Percentiles rank a stretch among this genome's conserved stretches.
These are phyloP conservation scores for Sinocyclocheilus rhinocerous DNA, from an alignment of 2,113 vertebrate genomes.

Conservation along the genomic window DNA sequence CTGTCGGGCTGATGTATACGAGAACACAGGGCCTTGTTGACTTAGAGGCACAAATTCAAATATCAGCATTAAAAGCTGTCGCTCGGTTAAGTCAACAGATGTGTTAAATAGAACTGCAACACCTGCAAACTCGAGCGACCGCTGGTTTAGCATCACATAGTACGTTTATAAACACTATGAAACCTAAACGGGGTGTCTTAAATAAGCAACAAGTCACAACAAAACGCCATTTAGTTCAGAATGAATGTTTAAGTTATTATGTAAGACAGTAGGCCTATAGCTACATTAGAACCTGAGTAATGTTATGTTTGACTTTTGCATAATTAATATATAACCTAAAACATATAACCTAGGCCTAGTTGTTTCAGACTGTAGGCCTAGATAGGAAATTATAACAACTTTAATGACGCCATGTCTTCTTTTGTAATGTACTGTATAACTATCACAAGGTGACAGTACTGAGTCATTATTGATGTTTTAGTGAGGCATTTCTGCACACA, in stretches of 20 bases:
- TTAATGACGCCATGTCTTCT: too few relatives aligned
- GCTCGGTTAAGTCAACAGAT: slow-evolving; percentile 57
- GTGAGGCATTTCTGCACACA: not conserved
- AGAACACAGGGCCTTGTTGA: slow-evolving; percentile 76
- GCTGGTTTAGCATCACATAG: slow-evolving; percentile 22
- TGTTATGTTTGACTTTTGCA: not conserved
- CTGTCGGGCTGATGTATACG: slow-evolving; percentile 81
- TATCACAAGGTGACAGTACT: slow-evolving; percentile 58
- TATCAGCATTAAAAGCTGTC: slow-evolving; percentile 49
- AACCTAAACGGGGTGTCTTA: not conserved
- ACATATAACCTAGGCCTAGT: too few relatives aligned
- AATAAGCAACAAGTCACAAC: slow-evolving; percentile 5
- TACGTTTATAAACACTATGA: not conserved
- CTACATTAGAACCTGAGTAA: not conserved
- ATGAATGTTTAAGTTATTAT: not conserved
- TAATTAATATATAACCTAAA: not conserved
- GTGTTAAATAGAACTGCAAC: slow-evolving; percentile 40
- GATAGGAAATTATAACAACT: too few relatives aligned
- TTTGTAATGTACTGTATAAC: too few relatives aligned
- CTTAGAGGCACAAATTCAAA: slow-evolving; percentile 65
- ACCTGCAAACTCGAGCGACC: slow-evolving; percentile 40
- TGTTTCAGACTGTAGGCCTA: not conserved
- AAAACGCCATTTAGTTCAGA: not conserved
- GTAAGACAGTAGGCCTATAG: not conserved
- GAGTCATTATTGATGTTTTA: not conserved